These are phyloP conservation scores for Sitodiplosis mosellana DNA, from an alignment of 1,140 invertebrate genomes.

Conservation along the genomic window DNA sequence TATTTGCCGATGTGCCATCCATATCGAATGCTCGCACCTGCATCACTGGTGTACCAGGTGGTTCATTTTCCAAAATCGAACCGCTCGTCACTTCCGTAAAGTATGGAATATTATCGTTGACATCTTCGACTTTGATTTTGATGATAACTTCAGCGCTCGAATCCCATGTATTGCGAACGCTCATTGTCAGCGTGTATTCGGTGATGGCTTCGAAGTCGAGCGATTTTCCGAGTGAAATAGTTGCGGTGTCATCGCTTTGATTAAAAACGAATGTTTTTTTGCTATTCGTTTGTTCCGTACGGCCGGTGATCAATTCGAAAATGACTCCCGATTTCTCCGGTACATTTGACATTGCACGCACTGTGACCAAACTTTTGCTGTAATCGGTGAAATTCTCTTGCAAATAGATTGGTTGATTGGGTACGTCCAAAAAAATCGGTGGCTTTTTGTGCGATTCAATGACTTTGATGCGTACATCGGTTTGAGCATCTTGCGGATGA, in stretches of 20 bases:
- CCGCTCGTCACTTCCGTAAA: slow-evolving; percentile 60
- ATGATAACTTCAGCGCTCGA: slow-evolving; percentile 58
- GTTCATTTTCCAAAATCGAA: slow-evolving; percentile 68
- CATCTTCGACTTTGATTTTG: slow-evolving; percentile 58
- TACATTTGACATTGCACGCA: slow-evolving; percentile 56
- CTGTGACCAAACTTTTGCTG: slow-evolving; percentile 39
- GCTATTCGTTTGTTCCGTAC: slow-evolving; percentile 69
- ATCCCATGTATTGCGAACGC: slow-evolving; percentile 64
- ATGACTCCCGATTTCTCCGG: slow-evolving; percentile 46
- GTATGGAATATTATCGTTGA: slow-evolving; percentile 73
- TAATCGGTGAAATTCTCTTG: slow-evolving; percentile 55
- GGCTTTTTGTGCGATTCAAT: slow-evolving; percentile 77
- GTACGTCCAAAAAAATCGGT: slow-evolving; percentile 45
- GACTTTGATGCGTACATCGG: slow-evolving; percentile 61
- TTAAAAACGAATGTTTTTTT: slow-evolving; percentile 51
- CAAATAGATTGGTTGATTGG: slow-evolving; percentile 38
- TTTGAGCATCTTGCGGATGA: slow-evolving; percentile 37
- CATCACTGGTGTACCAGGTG: slow-evolving; percentile 59
- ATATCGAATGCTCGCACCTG: slow-evolving; percentile 70
- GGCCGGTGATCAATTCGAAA: slow-evolving; percentile 60
- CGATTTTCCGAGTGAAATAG: slow-evolving; percentile 47
- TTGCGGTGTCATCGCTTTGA: slow-evolving; percentile 45
- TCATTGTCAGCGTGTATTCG: slow-evolving; percentile 63
- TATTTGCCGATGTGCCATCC: slow-evolving; percentile 65
- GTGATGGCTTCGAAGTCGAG: slow-evolving; percentile 70